A percentile compares a stretch with the other conserved stretches of the same genome.
Conservation (phyloP, 2,888 invertebrate genomes). For the Tetragonula carbonaria region DNA sequence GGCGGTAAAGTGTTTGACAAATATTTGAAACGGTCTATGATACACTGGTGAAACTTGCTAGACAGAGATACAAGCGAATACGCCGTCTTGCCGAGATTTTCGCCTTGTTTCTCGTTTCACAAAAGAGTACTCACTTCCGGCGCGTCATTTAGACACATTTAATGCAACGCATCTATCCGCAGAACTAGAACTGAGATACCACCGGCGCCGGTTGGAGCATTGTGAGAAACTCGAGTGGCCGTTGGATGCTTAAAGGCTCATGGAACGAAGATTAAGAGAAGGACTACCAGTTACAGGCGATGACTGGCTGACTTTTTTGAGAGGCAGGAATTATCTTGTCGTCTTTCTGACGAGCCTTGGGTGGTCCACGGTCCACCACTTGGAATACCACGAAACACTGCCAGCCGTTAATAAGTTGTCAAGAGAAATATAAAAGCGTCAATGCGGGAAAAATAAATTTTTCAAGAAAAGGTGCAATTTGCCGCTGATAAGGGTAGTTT, state of each 20-base stretch:
- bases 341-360: conserved; percentile 77
- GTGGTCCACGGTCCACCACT: conserved; percentile 75
- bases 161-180: conserved; percentile 47
- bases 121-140: conserved; percentile 27
- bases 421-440: not conserved
- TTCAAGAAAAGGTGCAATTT: not conserved
- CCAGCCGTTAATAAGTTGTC: conserved; percentile 52
- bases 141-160: conserved; percentile 51
- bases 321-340: conserved; percentile 81
- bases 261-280: conserved; percentile 81
- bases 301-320: conserved; percentile 82
- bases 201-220: conserved; percentile 64
- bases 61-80: not conserved
- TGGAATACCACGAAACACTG: conserved; percentile 49
- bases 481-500: conserved; percentile 15
- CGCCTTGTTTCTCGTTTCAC: conserved; percentile 15
- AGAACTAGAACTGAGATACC: conserved; percentile 60
- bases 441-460: not conserved
- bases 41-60: not conserved
- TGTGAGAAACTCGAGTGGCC: conserved; percentile 78
- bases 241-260: conserved; percentile 73
- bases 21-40: not conserved
- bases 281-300: conserved; percentile 84
- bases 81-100: conserved; percentile 16
- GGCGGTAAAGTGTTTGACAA: not conserved